Base-by-base conservation (phyloP, 2,888 invertebrate genomes). In the Drosophila prolongata region DNA sequence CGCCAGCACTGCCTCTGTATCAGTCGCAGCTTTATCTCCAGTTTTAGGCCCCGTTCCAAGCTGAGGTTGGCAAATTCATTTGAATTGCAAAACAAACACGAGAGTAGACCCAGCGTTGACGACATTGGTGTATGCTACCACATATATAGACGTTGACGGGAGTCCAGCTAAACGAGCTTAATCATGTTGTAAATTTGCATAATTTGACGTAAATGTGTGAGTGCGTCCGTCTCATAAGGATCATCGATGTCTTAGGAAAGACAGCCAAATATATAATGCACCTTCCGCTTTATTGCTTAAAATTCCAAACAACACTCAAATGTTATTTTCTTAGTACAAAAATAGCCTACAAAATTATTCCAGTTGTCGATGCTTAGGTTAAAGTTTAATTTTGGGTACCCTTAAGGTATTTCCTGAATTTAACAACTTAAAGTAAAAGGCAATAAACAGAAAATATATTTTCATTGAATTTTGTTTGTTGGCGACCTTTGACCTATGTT, bases 131-230 rank as follows among this genome's bases (percentile, higher is more conserved):
- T 55, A 54, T 60, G 58, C 42, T 43, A 53, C 49, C 35, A 13
- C 35, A 49, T 35, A 49, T 55, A 54, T 58, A 60, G 47, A 43
- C 55, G 61, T 54, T 47, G 69, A 37, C 69, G 34, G 50, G 47
- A 74, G 64, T 76, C 71, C 75, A 43, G 64, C 76, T 68, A 87
- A 77, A 81, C 73, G 73, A 79, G 78, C 89, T 87, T 85, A 85
- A 87, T 85, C 89, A 79, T 89, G 88, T 76, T 82, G 83, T 89
- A 85, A 89, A 85, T 85, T 85, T 85, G 65, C 85, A 85, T 85
- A 89, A 85, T 85, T 79, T 85, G 82, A 89, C 82, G 79, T 75
- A 74, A 62, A 57, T 78, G 59, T 49, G 43, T 40, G 54, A 19
- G 43, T 49, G 49, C 16, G 46, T 19, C 34, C 14, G 19, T 13